Base-by-base conservation (phyloP, 2,797 vertebrate genomes). In the Lagocephalus sceleratus region DNA sequence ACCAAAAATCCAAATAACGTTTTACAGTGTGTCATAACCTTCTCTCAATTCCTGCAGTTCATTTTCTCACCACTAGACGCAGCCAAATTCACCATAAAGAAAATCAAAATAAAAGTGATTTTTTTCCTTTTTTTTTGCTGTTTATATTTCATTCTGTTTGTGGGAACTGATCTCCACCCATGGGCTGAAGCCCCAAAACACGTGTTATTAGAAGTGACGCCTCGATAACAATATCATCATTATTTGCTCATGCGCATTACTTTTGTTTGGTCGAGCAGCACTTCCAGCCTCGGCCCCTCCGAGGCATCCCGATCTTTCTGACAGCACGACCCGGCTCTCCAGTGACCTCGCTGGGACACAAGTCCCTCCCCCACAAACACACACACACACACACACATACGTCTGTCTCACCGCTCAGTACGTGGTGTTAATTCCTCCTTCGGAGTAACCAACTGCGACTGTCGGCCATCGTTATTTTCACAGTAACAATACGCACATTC, bases 221-320 rank as follows among this genome's bases (percentile, higher is more conserved):
- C 68, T 71, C 52, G 5, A 75, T 64, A 76, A 83, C 73, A 78
- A 58, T 74, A 73, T 81, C 76, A 74, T 72, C 67, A 79, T 81
- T 83, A 85, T 77, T 75, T 69, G 68, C 66, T 76, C 57, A 46
- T 76, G 74, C 49, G 16, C 50, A 62, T 86, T 81, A 76, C 62
- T 79, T 81, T 73, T 81, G 77, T 85, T 79, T 83, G 80, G 75
- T 64, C 73, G 84, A 83, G 66, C 71, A 69, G 61, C n/a, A 57
- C 66, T 12, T 80, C 62, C 57, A 51, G 66, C 57, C 56, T 52
- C 65, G 59, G 75, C 63, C 47, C 68, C 73, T 70, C 60, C 44
- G 63, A 81, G 68, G 71, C 73, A 57, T 74, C 72, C 62, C 57
- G 69, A 70, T 83, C 76, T 75, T 74, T 53, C 68, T 63, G 47